phyloP scores from a whole-genome alignment of 2,797 vertebrate genomes.

The Anisognathus igniventris region DNA sequence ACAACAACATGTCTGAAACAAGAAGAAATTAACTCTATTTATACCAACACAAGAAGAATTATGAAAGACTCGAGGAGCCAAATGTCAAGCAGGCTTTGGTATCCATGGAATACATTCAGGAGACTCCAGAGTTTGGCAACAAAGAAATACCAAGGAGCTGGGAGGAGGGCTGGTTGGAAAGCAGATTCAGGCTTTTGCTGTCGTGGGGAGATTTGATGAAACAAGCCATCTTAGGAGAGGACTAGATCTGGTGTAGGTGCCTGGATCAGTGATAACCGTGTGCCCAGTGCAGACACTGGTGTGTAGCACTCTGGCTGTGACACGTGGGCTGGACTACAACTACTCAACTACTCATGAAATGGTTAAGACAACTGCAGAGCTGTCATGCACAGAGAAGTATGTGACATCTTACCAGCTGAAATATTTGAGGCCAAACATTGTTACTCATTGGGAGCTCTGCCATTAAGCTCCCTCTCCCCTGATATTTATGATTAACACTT shows the following conservation, averaged over 20 bases:
- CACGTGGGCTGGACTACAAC: neutral
- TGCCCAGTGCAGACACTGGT: neutral
- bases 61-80: neutral
- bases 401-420: constrained; percentile 6
- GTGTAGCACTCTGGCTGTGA: neutral
- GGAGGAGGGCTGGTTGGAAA: neutral
- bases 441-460: constrained; percentile 28
- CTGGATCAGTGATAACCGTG: neutral
- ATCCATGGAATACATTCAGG: neutral
- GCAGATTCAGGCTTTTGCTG: neutral
- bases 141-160: neutral
- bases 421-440: constrained; percentile 4
- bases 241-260: neutral
- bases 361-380: neutral
- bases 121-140: neutral
- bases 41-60: neutral
- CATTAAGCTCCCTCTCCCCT: neutral
- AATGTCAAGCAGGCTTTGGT: neutral
- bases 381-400: neutral
- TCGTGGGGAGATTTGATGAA: neutral
- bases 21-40: constrained; percentile 22
- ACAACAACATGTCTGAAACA: constrained; percentile 13
- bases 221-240: neutral
- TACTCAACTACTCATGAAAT: neutral
- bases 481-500: constrained; percentile 48